A percentile compares a stretch with the other conserved stretches of the same genome.
Evolutionary conservation across 35 echinoderm and acorn worm species (phyloP).

Genomic region (Amphiura filiformis): DNA sequence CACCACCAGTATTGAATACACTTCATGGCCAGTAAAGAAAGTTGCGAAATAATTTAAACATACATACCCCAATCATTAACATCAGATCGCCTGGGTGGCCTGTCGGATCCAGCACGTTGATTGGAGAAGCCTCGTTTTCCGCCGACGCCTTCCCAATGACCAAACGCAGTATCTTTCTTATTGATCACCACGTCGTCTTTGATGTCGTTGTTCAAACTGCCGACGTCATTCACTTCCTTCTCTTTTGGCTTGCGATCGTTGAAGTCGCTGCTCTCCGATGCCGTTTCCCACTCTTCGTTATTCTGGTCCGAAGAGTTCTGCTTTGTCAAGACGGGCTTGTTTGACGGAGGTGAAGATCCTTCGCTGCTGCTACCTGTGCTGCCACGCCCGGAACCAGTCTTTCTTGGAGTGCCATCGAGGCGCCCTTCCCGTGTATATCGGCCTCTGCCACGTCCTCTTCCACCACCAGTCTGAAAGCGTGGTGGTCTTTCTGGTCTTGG

Average conservation of each 20-base stretch:
- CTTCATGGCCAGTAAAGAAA: too few relatives aligned
- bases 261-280: constrained; percentile 99
- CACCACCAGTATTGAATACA: too few relatives aligned
- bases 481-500: constrained; percentile 78
- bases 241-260: constrained; percentile 71
- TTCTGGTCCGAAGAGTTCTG: constrained; percentile 93
- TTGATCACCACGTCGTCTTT: background rate
- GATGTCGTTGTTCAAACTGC: constrained; percentile 23
- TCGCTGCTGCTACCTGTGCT: constrained; percentile 69
- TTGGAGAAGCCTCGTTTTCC: background rate
- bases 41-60: too few relatives aligned
- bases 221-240: constrained; percentile 22
- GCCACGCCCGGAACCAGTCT: background rate
- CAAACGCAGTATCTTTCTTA: constrained; percentile 10
- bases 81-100: constrained; percentile 13
- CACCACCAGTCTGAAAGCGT: constrained; percentile 74
- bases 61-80: background rate
- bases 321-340: constrained; percentile 54
- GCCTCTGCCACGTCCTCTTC: constrained; percentile 63
- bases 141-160: background rate
- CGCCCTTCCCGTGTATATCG: background rate
- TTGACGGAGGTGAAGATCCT: constrained; percentile 31
- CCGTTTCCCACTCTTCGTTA: constrained; percentile 99
- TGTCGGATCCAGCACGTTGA: background rate
- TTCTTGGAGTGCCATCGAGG: constrained; percentile 18